phyloP scores from a whole-genome alignment of 2,888 invertebrate species.

The Liodrosophila aerea region DNA sequence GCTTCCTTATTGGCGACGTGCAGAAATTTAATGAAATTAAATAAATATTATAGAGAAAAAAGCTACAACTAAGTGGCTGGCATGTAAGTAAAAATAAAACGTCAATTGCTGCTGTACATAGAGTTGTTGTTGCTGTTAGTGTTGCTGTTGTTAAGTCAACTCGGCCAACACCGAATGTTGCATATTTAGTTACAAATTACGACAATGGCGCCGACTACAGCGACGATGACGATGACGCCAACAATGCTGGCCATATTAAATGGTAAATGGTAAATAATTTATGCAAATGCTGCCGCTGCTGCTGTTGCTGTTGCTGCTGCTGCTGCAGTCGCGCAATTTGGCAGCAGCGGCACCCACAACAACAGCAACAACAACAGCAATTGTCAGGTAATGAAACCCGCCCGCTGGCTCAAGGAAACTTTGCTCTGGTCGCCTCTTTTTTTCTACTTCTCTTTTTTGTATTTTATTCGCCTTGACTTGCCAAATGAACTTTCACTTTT shows the following conservation, averaged over 20 bases:
- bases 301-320: conserved; percentile 45
- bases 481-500: conserved; percentile 78
- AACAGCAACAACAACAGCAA: conserved; percentile 32
- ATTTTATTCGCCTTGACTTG: conserved; percentile 64
- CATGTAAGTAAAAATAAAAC: conserved; percentile 4
- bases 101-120: conserved; percentile 25
- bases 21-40: conserved; percentile 74
- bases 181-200: conserved; percentile 77
- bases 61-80: conserved; percentile 33
- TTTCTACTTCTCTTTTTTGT: conserved; percentile 2
- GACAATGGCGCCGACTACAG: conserved; percentile 61
- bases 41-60: conserved; percentile 59
- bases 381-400: conserved; percentile 70
- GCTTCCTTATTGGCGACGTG: conserved; percentile 72
- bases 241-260: conserved; percentile 70
- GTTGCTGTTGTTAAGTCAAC: conserved; percentile 30
- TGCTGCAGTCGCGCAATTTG: conserved; percentile 15
- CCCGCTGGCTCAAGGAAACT: conserved; percentile 74
- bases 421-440: conserved; percentile 28
- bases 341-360: too few relatives aligned
- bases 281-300: conserved; percentile 68
- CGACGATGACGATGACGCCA: conserved; percentile 33
- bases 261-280: conserved; percentile 69
- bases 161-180: conserved; percentile 46
- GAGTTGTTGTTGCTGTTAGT: conserved; percentile 22